Evolutionary conservation across 1,140 invertebrate species (phyloP).

Genomic region (Rhynchophorus ferrugineus): DNA sequence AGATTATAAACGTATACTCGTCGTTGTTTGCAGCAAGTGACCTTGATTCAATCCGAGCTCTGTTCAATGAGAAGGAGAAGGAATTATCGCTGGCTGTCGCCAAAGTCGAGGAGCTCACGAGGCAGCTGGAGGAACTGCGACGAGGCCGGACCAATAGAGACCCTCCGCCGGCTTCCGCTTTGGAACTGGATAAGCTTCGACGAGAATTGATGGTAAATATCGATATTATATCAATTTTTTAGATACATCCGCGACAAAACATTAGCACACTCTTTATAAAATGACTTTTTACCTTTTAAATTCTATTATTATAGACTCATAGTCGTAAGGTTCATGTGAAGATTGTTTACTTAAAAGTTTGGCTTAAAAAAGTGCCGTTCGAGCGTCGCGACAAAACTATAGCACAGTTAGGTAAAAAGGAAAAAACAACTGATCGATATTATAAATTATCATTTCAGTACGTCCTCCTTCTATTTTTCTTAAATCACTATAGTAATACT

Average conservation of each 20-base stretch:
- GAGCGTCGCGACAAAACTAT: no score
- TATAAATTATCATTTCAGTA: not conserved
- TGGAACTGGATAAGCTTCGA: constrained; percentile 84
- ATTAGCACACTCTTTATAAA: not conserved
- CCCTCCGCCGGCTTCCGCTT: constrained; percentile 61
- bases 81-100: constrained; percentile 89
- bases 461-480: no score
- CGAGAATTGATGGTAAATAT: constrained; percentile 79
- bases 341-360: no score
- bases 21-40: constrained; percentile 78
- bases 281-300: no score
- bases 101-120: constrained; percentile 90
- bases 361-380: no score
- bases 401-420: no score
- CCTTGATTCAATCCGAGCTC: constrained; percentile 86
- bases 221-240: not conserved
- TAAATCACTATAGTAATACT: no score
- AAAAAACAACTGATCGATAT: not conserved
- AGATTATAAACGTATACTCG: no score
- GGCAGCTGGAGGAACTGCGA: constrained; percentile 84
- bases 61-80: constrained; percentile 97
- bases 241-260: not conserved
- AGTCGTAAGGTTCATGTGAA: no score
- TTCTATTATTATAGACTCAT: no score
- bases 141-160: constrained; percentile 52